Evolutionary conservation across 2,888 invertebrate genomes (phyloP), one percentile per base, ranked within the genome.

Genomic region (Agonopterix arenella): DNA sequence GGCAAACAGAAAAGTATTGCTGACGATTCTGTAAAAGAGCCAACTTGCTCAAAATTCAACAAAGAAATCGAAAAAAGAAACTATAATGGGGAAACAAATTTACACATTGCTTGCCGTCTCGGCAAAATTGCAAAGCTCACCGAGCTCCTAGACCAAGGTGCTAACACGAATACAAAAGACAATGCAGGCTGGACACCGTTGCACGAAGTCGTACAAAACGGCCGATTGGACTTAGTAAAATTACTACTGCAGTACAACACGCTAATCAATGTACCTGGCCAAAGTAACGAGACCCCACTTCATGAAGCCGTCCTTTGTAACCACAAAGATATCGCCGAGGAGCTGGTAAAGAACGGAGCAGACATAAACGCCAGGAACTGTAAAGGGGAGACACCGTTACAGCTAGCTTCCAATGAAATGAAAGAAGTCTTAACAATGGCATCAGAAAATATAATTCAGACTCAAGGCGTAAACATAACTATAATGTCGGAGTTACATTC

Each of bases 111-210:
- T 38, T 92, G 93, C 66, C 73, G 89, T 37, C 77, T 84, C 61
- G 90, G 90, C 16, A 88, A 92, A 52, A 52, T 84, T 2, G 88
- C 89, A 9, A 74, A 69, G 62, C 90, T 92, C 0, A 69, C 70
- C 45, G 74, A 80, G 16, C 66, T 93, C 11, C 70, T 94, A 11
- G 70, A 78, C n/a, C 64, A 74, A 46, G 93, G 93, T 9, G 92
- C 92, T 1, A 90, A 91, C 66, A 89, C 92, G 0, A 93, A 94
- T 63, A 92, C 91, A 5, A 90, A 91, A 68, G 94, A 94, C 60
- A 80, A 92, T 62, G 93, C 93, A 9, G 92, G 92, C 1, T 94
- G 94, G 94, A 93, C 93, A 4, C 93, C 94, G 0, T 65, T 94
- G 76, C 93, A 94, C 70, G 94, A 94, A 77, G 92, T 90, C 0